A percentile compares a stretch with the other conserved stretches of the same genome.
phyloP scores from a whole-genome alignment of 2,797 vertebrate genomes.

The Sternotherus odoratus region DNA sequence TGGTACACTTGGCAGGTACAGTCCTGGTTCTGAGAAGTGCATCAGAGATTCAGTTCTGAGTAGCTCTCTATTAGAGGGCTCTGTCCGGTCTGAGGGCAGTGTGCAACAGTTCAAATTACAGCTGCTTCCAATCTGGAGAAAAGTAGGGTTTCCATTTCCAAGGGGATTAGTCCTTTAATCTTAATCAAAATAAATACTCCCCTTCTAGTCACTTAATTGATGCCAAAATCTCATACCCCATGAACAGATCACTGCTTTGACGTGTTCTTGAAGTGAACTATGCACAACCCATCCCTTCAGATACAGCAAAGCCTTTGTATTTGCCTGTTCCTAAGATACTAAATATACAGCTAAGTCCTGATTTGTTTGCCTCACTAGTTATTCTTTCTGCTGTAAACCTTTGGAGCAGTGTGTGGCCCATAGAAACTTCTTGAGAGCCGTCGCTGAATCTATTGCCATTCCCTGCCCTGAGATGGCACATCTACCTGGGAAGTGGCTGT shows the following conservation, averaged over 20 bases:
- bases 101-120: constrained; percentile 19
- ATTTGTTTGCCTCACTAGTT: accelerated
- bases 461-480: background rate
- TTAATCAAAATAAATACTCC: background rate
- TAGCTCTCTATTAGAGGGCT: background rate
- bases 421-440: accelerated
- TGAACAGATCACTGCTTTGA: constrained; percentile 1
- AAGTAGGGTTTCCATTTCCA: background rate
- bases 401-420: accelerated
- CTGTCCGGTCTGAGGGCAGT: background rate
- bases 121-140: background rate
- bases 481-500: background rate
- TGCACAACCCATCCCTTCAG: background rate
- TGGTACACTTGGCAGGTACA: background rate
- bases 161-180: constrained; percentile 17
- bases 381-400: background rate
- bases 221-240: constrained; percentile 5
- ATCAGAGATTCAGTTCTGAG: accelerated
- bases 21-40: background rate
- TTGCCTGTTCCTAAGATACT: accelerated
- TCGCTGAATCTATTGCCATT: background rate
- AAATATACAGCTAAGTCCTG: background rate
- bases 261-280: background rate
- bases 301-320: background rate
- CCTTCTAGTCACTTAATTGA: background rate